These are phyloP conservation scores for Eulemur albifrons DNA, from an alignment of 2,797 vertebrate genomes.

Conservation along the genomic window DNA sequence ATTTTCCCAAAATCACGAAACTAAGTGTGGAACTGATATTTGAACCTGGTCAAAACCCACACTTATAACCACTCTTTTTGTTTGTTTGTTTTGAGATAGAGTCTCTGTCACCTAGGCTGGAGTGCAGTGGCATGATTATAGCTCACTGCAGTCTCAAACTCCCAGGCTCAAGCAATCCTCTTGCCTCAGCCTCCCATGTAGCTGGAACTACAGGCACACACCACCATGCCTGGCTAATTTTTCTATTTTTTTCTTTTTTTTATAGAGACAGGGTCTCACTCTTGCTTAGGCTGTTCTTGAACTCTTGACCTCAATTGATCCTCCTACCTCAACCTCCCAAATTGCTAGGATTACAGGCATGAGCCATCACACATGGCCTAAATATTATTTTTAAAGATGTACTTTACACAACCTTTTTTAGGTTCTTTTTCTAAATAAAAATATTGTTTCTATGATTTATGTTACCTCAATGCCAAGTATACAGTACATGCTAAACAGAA, in stretches of 20 bases:
- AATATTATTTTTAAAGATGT: conserved; percentile 6
- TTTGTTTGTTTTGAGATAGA: background rate
- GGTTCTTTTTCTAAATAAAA: background rate
- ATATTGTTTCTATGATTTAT: background rate
- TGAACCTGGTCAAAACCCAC: background rate
- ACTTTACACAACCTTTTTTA: background rate
- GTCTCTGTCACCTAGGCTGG: background rate
- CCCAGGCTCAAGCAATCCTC: background rate
- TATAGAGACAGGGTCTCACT: background rate
- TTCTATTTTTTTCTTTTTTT: background rate
- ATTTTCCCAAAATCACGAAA: background rate
- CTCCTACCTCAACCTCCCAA: background rate
- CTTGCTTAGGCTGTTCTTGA: background rate
- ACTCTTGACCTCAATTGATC: background rate
- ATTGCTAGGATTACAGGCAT: background rate
- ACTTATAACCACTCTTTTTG: background rate
- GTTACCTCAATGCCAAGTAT: background rate
- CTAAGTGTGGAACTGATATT: background rate
- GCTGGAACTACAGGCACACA: background rate
- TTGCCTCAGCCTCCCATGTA: background rate
- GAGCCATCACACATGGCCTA: background rate
- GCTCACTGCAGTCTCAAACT: background rate
- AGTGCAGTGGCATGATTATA: background rate
- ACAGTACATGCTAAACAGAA: background rate
- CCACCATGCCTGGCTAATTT: background rate